Evolutionary conservation across 2,888 invertebrate genomes (phyloP).

Genomic region (Chironomus riparius): DNA sequence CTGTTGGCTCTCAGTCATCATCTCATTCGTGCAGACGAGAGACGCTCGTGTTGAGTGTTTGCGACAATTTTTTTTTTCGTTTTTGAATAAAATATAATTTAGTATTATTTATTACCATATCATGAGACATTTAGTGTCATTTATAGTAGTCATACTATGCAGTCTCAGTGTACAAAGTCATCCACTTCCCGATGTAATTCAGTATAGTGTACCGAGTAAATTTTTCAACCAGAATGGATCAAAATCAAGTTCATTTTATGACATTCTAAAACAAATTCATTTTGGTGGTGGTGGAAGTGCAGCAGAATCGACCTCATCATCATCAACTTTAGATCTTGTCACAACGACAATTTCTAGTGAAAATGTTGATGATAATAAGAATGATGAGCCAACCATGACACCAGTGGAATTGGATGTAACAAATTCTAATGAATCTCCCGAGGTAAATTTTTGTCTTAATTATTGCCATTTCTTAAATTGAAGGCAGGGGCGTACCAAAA

Average conservation of each 20-base stretch:
- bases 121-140: neutral
- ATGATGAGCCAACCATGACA: neutral
- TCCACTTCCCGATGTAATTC: conserved; percentile 11
- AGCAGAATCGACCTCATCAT: neutral
- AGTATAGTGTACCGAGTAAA: conserved; percentile 12
- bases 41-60: neutral
- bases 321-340: neutral
- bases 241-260: neutral
- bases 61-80: no score
- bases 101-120: neutral
- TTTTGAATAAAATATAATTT: neutral
- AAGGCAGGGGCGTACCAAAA: no score
- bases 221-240: neutral
- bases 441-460: conserved; percentile 8
- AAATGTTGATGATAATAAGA: neutral
- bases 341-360: neutral
- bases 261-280: conserved; percentile 9
- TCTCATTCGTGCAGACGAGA: neutral
- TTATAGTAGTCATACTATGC: neutral
- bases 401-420: neutral
- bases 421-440: conserved; percentile 9
- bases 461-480: neutral
- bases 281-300: neutral
- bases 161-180: neutral
- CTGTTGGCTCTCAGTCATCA: neutral